Evolutionary conservation across 2,113 vertebrate genomes (phyloP), one percentile per base, ranked within the genome.

Genomic region (Megaleporinus macrocephalus): DNA sequence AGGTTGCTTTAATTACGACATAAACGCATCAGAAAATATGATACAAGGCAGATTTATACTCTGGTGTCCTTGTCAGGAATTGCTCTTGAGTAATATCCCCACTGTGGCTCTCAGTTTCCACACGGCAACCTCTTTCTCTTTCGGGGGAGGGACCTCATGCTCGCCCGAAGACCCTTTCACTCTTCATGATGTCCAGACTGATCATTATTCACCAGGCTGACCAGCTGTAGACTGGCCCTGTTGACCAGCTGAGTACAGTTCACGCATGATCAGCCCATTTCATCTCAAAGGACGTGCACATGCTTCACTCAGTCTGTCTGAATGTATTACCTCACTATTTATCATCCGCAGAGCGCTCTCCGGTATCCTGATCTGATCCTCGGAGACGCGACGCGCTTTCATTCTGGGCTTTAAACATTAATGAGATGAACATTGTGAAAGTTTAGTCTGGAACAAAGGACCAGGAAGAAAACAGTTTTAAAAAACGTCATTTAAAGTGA

Each of bases 301-400:
- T 13, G 66, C 16, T n/a, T 69, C 22, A n/a, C 18, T 69, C 66
- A 41, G 33, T 44, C 30, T 41, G 30, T 69, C 18, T 18, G 20
- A n/a, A 41, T 26, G 16, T 20, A 68, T 68, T 20, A 68, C 65
- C 30, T 69, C 33, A 61, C 57, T 13, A 41, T 69, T 36, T n/a
- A 69, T n/a, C 33, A 41, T 41, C 66, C 16, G 22, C 53, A n/a
- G 53, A 20, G 29, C 0, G 63, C 29, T 18, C 27, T 16, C 3
- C 15, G 29, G 29, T n/a, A 27, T 26, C 14, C 24, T 29, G 1
- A 18, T 36, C 65, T 20, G 33, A 68, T 36, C 65, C 65, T 3
- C 4, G 15, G 6, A 10, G 13, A 4, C n/a, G 24, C 5, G 1
- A 14, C 0, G 2, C 7, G n/a, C n/a, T n/a, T 4, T 14, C 29